phyloP scores from a whole-genome alignment of 2,113 vertebrate species.

The Chlorodrepanis virens region DNA sequence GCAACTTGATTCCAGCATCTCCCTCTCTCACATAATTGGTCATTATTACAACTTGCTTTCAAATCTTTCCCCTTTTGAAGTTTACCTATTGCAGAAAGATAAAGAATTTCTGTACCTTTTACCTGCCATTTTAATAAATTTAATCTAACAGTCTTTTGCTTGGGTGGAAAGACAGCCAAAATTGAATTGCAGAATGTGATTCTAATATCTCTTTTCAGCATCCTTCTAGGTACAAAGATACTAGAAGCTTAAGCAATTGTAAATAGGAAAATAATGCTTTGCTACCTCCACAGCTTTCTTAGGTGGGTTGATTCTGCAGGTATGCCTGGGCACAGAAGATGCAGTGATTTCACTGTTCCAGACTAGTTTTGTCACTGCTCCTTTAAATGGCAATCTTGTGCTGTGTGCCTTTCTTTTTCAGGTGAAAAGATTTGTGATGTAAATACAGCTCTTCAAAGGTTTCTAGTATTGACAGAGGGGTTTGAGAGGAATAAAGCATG shows the following conservation, averaged over 20 bases:
- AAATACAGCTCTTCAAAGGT: background rate
- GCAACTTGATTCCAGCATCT: background rate
- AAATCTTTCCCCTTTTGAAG: background rate
- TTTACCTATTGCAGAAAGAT: background rate
- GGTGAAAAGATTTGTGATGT: background rate
- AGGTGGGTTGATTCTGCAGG: background rate
- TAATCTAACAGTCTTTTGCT: background rate
- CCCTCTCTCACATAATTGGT: background rate
- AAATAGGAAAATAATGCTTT: background rate
- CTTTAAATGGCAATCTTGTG: background rate
- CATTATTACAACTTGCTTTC: slow-evolving; percentile 11
- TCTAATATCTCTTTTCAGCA: background rate
- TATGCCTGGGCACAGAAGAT: background rate
- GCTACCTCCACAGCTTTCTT: background rate
- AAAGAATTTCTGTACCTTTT: background rate
- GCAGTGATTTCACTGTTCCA: background rate
- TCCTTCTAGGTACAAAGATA: background rate
- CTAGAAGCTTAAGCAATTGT: background rate
- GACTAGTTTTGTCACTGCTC: background rate
- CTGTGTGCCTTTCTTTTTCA: background rate
- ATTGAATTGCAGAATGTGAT: background rate
- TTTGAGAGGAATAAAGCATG: background rate
- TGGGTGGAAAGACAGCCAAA: background rate
- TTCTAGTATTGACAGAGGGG: background rate
- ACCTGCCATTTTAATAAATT: background rate